phyloP scores from a whole-genome alignment of 2,888 invertebrate genomes.

The Tethea ocularis region DNA sequence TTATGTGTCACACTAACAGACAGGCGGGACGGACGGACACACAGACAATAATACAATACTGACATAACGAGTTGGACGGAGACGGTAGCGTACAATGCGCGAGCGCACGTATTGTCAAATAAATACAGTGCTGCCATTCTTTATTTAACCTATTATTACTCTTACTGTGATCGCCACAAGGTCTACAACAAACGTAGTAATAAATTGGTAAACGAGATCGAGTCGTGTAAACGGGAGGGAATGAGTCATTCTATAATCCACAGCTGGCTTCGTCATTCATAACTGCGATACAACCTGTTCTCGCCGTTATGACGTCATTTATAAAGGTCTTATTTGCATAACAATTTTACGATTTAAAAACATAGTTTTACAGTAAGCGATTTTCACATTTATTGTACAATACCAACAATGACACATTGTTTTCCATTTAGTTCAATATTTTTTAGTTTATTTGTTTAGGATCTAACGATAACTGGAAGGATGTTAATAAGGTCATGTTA shows the following conservation, averaged over 20 bases:
- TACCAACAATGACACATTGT: not conserved
- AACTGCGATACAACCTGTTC: constrained; percentile 40
- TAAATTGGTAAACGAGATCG: constrained; percentile 21
- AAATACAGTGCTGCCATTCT: constrained; percentile 48
- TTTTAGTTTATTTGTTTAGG: not conserved
- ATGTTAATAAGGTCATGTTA: too few species aligned
- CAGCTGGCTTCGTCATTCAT: constrained; percentile 77
- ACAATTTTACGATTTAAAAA: constrained; percentile 14
- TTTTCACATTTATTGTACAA: constrained; percentile 10
- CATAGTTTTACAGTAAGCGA: constrained; percentile 26
- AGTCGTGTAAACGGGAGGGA: constrained; percentile 50
- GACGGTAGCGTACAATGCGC: constrained; percentile 67
- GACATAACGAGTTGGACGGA: constrained; percentile 46
- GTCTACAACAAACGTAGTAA: constrained; percentile 11
- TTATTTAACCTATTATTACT: constrained; percentile 24
- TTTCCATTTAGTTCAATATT: not conserved
- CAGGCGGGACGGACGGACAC: constrained; percentile 7
- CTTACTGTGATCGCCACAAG: constrained; percentile 6
- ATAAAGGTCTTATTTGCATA: constrained; percentile 43
- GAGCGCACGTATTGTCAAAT: constrained; percentile 64
- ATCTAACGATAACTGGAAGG: too few species aligned
- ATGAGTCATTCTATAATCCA: constrained; percentile 66
- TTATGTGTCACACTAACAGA: constrained; percentile 60
- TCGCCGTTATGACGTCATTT: constrained; percentile 38
- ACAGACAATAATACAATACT: constrained; percentile 23